These are phyloP conservation scores for Cheilinus undulatus DNA, from an alignment of 2,113 vertebrate species.

Conservation along the genomic window DNA sequence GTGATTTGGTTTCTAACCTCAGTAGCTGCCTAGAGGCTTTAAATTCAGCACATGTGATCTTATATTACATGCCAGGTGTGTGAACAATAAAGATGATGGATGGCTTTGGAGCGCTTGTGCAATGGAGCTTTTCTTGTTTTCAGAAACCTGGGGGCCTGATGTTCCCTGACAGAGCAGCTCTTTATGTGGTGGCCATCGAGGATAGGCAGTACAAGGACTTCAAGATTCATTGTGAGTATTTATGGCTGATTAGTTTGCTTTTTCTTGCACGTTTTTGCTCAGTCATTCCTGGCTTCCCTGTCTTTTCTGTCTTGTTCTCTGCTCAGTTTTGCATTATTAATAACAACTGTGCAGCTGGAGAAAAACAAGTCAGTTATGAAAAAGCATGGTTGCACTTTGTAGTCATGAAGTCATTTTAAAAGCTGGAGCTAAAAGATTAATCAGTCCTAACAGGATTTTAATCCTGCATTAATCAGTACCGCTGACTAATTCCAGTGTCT, in stretches of 20 bases:
- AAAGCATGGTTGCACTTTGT: not conserved
- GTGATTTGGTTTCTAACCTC: slow-evolving; percentile 21
- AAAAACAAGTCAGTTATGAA: not conserved
- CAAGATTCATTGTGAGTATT: slow-evolving; percentile 97
- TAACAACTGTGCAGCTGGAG: not conserved
- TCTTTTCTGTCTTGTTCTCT: not conserved
- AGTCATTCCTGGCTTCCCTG: not conserved
- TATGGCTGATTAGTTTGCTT: not conserved
- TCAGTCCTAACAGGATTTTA: not conserved
- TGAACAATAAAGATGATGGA: slow-evolving; percentile 40
- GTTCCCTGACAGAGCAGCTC: slow-evolving; percentile 96
- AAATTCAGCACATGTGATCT: slow-evolving; percentile 27
- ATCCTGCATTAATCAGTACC: not conserved
- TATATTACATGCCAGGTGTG: slow-evolving; percentile 58
- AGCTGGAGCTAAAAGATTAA: not conserved
- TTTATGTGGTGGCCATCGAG: slow-evolving; percentile 96
- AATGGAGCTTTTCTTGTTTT: slow-evolving; percentile 78
- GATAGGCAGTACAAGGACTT: slow-evolving; percentile 99
- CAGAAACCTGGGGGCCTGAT: slow-evolving; percentile 99
- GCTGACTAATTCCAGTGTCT: not conserved
- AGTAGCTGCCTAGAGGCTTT: slow-evolving; percentile 36
- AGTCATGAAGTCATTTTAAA: not conserved
- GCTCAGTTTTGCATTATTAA: slow-evolving; percentile 24
- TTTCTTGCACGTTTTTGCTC: not conserved
- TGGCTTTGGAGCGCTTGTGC: slow-evolving; percentile 43